phyloP scores from a whole-genome alignment of 2,888 invertebrate genomes.

The Sussaba pulchella region DNA sequence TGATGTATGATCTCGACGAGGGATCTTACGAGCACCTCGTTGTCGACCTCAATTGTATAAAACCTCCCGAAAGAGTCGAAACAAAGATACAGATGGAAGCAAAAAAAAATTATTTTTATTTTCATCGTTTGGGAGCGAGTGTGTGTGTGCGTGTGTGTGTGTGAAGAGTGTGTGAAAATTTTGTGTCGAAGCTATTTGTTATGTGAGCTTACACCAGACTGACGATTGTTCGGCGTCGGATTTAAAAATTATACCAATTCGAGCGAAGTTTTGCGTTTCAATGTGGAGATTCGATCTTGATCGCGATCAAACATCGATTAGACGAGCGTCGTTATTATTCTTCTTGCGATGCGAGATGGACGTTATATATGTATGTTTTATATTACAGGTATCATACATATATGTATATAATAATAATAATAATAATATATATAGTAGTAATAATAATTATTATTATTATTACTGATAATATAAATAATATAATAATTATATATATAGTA shows the following conservation, averaged over 20 bases:
- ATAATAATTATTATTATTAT: too few relatives aligned
- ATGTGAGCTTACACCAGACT: not conserved
- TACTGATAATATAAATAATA: too few relatives aligned
- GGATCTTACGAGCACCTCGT: not conserved
- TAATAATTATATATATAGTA: too few relatives aligned
- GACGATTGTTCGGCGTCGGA: constrained; percentile 9
- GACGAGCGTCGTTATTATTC: not conserved
- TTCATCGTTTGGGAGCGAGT: constrained; percentile 55
- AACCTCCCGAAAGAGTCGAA: constrained; percentile 24
- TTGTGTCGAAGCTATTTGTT: too few relatives aligned
- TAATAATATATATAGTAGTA: too few relatives aligned
- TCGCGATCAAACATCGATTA: not conserved
- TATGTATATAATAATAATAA: too few relatives aligned
- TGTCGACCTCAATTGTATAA: constrained; percentile 52
- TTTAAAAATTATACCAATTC: not conserved
- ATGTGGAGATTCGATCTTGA: too few relatives aligned
- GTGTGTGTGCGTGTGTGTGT: constrained; percentile 36
- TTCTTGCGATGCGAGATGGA: constrained; percentile 10
- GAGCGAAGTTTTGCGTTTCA: not conserved
- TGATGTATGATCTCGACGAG: not conserved
- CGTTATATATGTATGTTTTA: not conserved
- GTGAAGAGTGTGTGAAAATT: constrained; percentile 14
- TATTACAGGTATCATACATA: too few relatives aligned
- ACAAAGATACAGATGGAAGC: not conserved
- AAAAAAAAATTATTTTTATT: constrained; percentile 35